phyloP scores from a whole-genome alignment of 2,888 invertebrate genomes.

The Calliopum simillimum region DNA sequence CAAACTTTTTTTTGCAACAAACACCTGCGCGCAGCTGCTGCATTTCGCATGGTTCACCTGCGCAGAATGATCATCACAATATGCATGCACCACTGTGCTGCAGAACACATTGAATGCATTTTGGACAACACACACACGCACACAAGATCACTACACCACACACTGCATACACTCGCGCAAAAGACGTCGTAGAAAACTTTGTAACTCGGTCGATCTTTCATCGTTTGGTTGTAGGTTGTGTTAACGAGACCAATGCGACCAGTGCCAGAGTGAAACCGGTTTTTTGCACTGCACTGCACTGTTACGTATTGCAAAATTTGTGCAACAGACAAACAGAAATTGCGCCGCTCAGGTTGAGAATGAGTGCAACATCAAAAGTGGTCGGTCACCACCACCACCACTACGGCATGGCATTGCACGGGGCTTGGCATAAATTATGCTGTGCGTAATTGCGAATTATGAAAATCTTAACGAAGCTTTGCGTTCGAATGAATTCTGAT shows the following conservation, averaged over 20 bases:
- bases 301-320: conserved; percentile 11
- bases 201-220: background rate
- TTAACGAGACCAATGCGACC: background rate
- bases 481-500: too few relatives aligned
- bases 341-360: background rate
- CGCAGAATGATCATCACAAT: conserved; percentile 15
- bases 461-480: background rate
- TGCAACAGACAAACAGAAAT: conserved; percentile 11
- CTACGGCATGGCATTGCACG: background rate
- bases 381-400: background rate
- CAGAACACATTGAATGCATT: background rate
- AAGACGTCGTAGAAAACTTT: conserved; percentile 39
- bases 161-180: background rate
- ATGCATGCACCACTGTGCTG: background rate
- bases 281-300: background rate
- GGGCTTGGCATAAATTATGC: conserved; percentile 5
- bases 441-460: conserved; percentile 6
- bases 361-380: background rate
- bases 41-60: conserved; percentile 31
- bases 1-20: conserved; percentile 7
- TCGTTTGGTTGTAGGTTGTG: background rate
- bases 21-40: conserved; percentile 26
- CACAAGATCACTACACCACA: conserved; percentile 27
- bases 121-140: conserved; percentile 37
- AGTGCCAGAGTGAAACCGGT: conserved; percentile 15